Conservation (phyloP, 2,113 vertebrate genomes). For the Dermatemys mawii region DNA sequence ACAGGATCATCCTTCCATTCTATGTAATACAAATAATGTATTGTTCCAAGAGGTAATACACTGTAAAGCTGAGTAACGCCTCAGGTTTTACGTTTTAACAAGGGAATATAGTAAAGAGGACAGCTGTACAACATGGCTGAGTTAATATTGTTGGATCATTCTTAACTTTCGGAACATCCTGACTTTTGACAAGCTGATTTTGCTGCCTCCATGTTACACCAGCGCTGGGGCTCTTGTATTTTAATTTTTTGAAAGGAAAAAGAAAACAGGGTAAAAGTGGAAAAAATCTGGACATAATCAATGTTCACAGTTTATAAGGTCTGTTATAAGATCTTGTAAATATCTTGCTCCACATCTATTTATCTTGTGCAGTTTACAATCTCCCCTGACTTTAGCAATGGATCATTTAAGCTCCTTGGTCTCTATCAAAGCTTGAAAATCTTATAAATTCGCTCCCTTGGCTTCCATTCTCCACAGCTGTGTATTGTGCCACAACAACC, state of each 20-base stretch:
- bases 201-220: background rate
- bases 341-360: slow-evolving; percentile 46
- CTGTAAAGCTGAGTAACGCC: slow-evolving; percentile 28
- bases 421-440: slow-evolving; percentile 49
- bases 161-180: background rate
- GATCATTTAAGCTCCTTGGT: slow-evolving; percentile 58
- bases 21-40: slow-evolving; percentile 16
- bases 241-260: background rate
- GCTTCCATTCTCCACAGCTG: slow-evolving; percentile 36
- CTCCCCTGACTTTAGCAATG: slow-evolving; percentile 25
- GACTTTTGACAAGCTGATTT: background rate
- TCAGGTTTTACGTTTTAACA: slow-evolving; percentile 28
- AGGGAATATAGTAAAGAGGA: background rate
- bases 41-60: background rate
- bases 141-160: slow-evolving; percentile 16
- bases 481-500: background rate
- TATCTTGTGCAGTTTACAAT: slow-evolving; percentile 16
- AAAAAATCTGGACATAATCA: slow-evolving; percentile 24
- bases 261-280: background rate
- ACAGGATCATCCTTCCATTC: slow-evolving; percentile 24
- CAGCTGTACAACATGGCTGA: background rate
- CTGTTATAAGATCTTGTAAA: background rate
- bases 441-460: slow-evolving; percentile 53
- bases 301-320: slow-evolving; percentile 13
- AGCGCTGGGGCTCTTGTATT: background rate